phyloP scores from a whole-genome alignment of 2,113 vertebrate species.

The Rallus limicola region DNA sequence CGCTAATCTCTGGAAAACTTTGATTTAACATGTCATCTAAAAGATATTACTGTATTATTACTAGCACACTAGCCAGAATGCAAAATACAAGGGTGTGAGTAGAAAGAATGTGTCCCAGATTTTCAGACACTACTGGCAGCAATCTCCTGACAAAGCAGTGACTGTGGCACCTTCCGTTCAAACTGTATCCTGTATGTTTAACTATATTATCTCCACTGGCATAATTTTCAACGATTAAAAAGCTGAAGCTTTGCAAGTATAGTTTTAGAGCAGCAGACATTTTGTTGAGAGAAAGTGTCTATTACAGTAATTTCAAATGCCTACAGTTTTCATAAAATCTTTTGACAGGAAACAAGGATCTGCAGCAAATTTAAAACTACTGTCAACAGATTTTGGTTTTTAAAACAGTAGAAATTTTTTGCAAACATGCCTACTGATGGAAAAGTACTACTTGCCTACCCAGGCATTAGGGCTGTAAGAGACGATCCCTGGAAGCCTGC shows the following conservation, averaged over 20 bases:
- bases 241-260: neutral
- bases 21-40: conserved; percentile 74
- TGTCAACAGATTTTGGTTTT: accelerated
- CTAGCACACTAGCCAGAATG: conserved; percentile 18
- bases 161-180: neutral
- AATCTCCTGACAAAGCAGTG: neutral
- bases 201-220: neutral
- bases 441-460: neutral
- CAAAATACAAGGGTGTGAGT: neutral
- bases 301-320: neutral
- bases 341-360: neutral
- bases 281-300: neutral
- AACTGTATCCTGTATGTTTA: neutral
- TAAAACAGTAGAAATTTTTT: neutral
- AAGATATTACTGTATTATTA: conserved; percentile 65
- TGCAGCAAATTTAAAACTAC: neutral
- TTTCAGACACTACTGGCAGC: conserved; percentile 16
- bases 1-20: conserved; percentile 78
- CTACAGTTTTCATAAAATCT: neutral
- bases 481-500: neutral
- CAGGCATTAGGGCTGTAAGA: accelerated
- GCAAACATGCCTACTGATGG: accelerated
- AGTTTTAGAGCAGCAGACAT: neutral
- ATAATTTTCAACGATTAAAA: neutral
- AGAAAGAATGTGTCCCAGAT: conserved; percentile 25